Base-by-base conservation (phyloP, 2,797 vertebrate genomes). In the Sus cebifrons region DNA sequence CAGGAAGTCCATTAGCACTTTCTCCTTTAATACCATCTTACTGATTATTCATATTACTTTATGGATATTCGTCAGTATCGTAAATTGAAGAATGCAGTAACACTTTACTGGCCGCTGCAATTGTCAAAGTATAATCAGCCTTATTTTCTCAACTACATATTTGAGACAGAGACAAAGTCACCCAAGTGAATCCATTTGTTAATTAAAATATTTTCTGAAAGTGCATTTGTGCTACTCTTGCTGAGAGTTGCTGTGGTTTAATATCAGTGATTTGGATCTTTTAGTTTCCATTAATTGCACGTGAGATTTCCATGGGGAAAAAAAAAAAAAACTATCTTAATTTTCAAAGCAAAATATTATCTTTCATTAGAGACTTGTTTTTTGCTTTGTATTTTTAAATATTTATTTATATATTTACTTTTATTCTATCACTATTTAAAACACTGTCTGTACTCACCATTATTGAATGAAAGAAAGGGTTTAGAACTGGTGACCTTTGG, bases 381-480 rank as follows among this genome's bases (percentile, higher is more conserved):
- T 91, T 56, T 17, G 2, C 20, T 54, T 62, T 67, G 1, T 60
- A 16, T 77, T 82, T 87, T 81, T 10, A 18, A 21, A 84, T 56
- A 15, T 49, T 40, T 17, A 94, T 87, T 75, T 74, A 60, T 81
- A 44, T 82, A 77, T 82, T 95, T 6, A 36, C n/a, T 70, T 94
- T 71, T 81, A 16, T 75, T 81, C 36, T 73, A 58, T 21, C 8
- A 44, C 23, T 27, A 20, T 23, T 96, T 71, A 86, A 92, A 94
- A 44, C 17, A 86, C 12, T 14, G 23, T n/a, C 32, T 49, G 3
- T 56, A 40, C 16, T 95, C 49, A 93, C 11, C 2, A 14, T 36
- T 77, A 36, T 77, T 89, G 60, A 16, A 29, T 23, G 32, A 93
- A 85, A 95, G 27, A 87, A 20, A 91, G 18, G 10, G 14, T 20